These are phyloP conservation scores for Ligdia adustata DNA, from an alignment of 2,888 invertebrate genomes.

Conservation along the genomic window DNA sequence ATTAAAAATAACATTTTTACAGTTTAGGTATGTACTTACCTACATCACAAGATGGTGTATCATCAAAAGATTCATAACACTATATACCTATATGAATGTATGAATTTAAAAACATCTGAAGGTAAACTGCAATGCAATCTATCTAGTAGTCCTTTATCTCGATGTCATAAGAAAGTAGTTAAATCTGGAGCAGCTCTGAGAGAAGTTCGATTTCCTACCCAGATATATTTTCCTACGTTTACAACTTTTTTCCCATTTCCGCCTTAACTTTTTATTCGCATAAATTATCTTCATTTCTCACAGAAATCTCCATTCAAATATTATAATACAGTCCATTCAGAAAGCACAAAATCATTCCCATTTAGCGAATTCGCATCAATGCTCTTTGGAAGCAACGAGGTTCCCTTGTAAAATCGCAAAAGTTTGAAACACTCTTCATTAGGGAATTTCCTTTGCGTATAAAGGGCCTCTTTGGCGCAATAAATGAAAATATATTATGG, in stretches of 20 bases:
- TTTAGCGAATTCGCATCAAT: conserved; percentile 37
- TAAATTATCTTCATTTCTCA: conserved; percentile 15
- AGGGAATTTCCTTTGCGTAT: conserved; percentile 40
- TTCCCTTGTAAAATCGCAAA: conserved; percentile 36
- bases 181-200: too few relatives aligned
- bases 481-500: conserved; percentile 43
- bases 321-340: conserved; percentile 19
- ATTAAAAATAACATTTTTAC: too few relatives aligned
- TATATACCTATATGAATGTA: too few relatives aligned
- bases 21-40: too few relatives aligned
- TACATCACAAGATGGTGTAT: too few relatives aligned
- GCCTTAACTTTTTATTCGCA: conserved; percentile 1
- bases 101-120: too few relatives aligned
- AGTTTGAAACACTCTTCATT: conserved; percentile 50
- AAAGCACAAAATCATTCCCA: conserved; percentile 31
- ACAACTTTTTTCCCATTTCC: conserved; percentile 9
- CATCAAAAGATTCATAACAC: too few relatives aligned
- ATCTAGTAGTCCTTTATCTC: too few relatives aligned
- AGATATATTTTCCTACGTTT: not conserved
- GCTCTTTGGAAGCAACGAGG: conserved; percentile 34
- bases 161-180: too few relatives aligned
- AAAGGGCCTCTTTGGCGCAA: conserved; percentile 31
- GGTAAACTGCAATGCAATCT: too few relatives aligned
- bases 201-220: too few relatives aligned
- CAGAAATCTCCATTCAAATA: conserved; percentile 6